These are phyloP conservation scores for Parnassius smintheus DNA, from an alignment of 2,888 invertebrate genomes.

Conservation along the genomic window DNA sequence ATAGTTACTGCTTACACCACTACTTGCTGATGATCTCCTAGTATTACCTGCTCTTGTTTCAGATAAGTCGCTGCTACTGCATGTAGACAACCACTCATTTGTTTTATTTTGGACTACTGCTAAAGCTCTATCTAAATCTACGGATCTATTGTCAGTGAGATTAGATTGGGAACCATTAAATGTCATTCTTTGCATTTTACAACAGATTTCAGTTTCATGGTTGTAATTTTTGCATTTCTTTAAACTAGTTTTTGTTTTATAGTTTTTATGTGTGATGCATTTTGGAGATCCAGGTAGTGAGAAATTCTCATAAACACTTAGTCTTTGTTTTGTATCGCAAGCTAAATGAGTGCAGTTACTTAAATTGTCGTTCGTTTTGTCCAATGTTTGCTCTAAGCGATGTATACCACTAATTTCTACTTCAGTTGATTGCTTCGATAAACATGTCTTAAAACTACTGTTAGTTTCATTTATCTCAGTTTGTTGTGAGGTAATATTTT, in stretches of 20 bases:
- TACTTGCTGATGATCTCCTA: constrained; percentile 69
- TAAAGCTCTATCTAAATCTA: constrained; percentile 57
- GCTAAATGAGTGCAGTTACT: constrained; percentile 28
- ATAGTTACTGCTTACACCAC: constrained; percentile 69
- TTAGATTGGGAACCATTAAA: constrained; percentile 36
- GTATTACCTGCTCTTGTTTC: constrained; percentile 54
- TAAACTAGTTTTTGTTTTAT: constrained; percentile 60
- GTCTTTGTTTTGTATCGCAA: constrained; percentile 39
- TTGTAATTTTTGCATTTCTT: constrained; percentile 42
- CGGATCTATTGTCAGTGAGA: constrained; percentile 42
- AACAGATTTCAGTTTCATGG: constrained; percentile 26
- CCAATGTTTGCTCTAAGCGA: constrained; percentile 48
- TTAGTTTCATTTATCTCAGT: constrained; percentile 43
- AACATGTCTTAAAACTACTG: constrained; percentile 60
- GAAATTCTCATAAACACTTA: constrained; percentile 68
- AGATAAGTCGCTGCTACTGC: constrained; percentile 41
- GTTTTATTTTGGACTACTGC: constrained; percentile 65
- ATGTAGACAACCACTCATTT: constrained; percentile 62
- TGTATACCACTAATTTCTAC: constrained; percentile 62
- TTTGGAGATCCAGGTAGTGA: constrained; percentile 69
- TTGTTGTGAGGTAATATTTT: constrained; percentile 34
- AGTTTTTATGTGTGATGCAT: constrained; percentile 63
- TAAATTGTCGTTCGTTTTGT: constrained; percentile 35
- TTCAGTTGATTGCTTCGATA: constrained; percentile 45
- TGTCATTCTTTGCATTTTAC: constrained; percentile 33